These are phyloP conservation scores for Nerophis lumbriciformis DNA, from an alignment of 2,113 vertebrate species.

Conservation along the genomic window DNA sequence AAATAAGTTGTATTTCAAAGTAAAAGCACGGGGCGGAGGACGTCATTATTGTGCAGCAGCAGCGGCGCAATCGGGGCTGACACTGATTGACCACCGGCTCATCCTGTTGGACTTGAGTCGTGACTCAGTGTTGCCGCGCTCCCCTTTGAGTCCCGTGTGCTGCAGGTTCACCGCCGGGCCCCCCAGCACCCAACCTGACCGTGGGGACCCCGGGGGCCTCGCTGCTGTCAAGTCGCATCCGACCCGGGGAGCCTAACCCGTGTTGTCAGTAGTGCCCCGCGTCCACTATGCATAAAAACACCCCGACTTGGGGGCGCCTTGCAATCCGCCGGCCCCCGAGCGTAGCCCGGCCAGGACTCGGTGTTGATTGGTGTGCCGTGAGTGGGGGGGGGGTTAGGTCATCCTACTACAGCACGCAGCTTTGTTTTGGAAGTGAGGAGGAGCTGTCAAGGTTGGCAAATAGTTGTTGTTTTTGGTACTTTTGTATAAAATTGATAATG, in stretches of 20 bases:
- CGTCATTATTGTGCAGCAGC: slow-evolving; percentile 24
- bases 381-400: slow-evolving; percentile 33
- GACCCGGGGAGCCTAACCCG: slow-evolving; percentile 58
- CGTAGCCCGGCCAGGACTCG: slow-evolving; percentile 36
- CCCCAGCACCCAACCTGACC: slow-evolving; percentile 53
- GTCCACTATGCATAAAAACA: slow-evolving; percentile 51
- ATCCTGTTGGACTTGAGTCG: slow-evolving; percentile 57
- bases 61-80: slow-evolving; percentile 29
- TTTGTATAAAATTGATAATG: too few species aligned
- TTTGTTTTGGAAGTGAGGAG: slow-evolving; percentile 29
- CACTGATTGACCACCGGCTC: slow-evolving; percentile 56
- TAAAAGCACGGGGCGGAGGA: slow-evolving; percentile 11
- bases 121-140: slow-evolving; percentile 57
- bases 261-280: slow-evolving; percentile 66
- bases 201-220: slow-evolving; percentile 51
- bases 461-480: not conserved
- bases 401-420: slow-evolving; percentile 31
- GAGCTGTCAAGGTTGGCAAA: slow-evolving; percentile 16
- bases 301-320: slow-evolving; percentile 66
- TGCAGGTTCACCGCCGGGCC: slow-evolving; percentile 55
- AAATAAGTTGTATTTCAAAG: slow-evolving; percentile 6
- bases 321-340: slow-evolving; percentile 54
- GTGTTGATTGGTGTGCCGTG: slow-evolving; percentile 23
- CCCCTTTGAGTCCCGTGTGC: slow-evolving; percentile 41
- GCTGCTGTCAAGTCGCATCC: slow-evolving; percentile 68